Conservation (phyloP, 92 coral and sea anemone genomes). For the Epizoanthus ramosus region DNA sequence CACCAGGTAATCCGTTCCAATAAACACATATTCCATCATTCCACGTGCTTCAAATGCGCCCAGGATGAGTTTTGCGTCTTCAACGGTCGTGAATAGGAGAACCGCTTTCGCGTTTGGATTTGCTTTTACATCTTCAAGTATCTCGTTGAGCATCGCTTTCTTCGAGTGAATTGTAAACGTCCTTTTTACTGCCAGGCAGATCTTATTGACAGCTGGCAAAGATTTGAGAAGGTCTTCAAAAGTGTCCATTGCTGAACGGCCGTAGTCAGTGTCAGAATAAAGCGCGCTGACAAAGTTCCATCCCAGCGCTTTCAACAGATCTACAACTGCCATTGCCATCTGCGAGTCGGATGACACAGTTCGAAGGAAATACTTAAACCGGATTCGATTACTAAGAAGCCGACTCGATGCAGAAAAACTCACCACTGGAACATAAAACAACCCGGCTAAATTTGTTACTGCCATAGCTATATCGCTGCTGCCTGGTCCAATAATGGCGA, state of each 20-base stretch:
- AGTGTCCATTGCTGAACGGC: conserved; percentile 82
- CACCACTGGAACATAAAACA: conserved; percentile 87
- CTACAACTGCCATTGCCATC: conserved; percentile 74
- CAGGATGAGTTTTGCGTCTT: conserved; percentile 72
- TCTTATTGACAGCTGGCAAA: conserved; percentile 42
- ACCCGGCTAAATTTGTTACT: conserved; percentile 81
- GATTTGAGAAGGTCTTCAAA: conserved; percentile 68
- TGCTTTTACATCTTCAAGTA: conserved; percentile 51
- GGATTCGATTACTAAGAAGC: conserved; percentile 72
- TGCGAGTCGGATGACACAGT: conserved; percentile 79
- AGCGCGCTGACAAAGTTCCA: conserved; percentile 84
- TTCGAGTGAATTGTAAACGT: conserved; percentile 67
- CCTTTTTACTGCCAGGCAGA: conserved; percentile 72
- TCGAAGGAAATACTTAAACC: conserved; percentile 82
- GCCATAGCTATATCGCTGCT: conserved; percentile 89
- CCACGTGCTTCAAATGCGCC: conserved; percentile 42
- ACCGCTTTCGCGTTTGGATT: conserved; percentile 68
- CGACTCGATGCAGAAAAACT: conserved; percentile 84
- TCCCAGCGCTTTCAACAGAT: conserved; percentile 61
- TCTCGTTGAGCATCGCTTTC: conserved; percentile 23
- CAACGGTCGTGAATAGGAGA: conserved; percentile 72
- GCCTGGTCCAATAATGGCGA: conserved; percentile 80
- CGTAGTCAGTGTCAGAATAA: conserved; percentile 92
- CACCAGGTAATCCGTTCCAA: conserved; percentile 65
- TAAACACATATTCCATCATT: conserved; percentile 75